Evolutionary conservation across 2,888 invertebrate genomes (phyloP).

Genomic region (Glaucopsyche alexis): DNA sequence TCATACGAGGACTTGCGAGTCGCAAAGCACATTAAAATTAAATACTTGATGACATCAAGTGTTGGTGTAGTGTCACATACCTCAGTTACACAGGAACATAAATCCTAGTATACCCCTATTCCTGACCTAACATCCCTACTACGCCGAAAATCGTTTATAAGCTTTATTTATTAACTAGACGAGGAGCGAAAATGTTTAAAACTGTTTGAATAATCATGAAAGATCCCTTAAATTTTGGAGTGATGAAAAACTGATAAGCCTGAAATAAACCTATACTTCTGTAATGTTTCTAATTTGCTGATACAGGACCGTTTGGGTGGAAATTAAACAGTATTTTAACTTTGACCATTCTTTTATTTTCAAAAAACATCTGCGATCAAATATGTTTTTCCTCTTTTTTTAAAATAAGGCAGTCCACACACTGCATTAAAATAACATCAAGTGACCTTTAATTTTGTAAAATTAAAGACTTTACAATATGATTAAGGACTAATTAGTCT

Average conservation of each 20-base stretch:
- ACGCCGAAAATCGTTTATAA: neutral
- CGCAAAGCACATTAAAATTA: conserved; percentile 42
- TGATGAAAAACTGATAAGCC: neutral
- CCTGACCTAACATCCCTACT: neutral
- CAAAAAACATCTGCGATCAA: conserved; percentile 60
- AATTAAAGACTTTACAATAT: conserved; percentile 15
- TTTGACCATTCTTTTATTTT: conserved; percentile 69
- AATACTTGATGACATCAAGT: conserved; percentile 41
- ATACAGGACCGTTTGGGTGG: conserved; percentile 60
- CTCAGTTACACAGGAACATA: conserved; percentile 32
- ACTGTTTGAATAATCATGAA: neutral
- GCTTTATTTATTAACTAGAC: neutral
- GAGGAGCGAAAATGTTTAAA: neutral
- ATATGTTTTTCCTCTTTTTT: conserved; percentile 4
- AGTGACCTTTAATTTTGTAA: conserved; percentile 30
- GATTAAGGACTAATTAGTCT: conserved; percentile 21
- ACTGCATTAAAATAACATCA: conserved; percentile 50
- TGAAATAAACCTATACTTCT: conserved; percentile 26
- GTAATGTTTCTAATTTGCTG: conserved; percentile 20
- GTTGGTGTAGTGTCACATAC: conserved; percentile 38
- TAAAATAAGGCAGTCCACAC: conserved; percentile 52
- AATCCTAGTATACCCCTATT: neutral
- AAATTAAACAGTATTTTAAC: conserved; percentile 72
- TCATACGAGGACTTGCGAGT: conserved; percentile 49
- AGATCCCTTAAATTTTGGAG: neutral